Conservation (phyloP, 2,797 vertebrate species). For the Myioborus melanocephalus region DNA sequence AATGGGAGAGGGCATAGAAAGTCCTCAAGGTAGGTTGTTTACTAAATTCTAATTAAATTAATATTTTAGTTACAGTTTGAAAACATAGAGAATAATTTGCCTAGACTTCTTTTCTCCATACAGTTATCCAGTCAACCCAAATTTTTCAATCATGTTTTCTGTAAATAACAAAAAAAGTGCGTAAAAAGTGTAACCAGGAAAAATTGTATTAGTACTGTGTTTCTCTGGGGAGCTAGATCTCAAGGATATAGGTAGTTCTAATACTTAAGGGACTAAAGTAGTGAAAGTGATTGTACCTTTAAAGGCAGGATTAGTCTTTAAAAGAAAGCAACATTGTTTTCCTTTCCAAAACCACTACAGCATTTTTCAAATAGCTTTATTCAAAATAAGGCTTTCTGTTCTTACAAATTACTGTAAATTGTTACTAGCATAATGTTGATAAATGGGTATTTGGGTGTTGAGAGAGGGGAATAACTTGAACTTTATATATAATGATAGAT, state of each 20-base stretch:
- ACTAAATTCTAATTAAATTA: not conserved
- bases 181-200: not conserved
- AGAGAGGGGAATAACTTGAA: not conserved
- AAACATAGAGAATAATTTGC: not conserved
- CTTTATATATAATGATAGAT: not conserved
- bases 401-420: not conserved
- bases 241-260: not conserved
- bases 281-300: not conserved
- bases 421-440: not conserved
- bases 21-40: fast-evolving
- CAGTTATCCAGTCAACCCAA: fast-evolving
- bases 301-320: not conserved
- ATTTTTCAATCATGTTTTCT: not conserved
- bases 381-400: not conserved
- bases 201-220: not conserved
- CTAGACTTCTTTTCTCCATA: not conserved
- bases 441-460: not conserved
- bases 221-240: not conserved
- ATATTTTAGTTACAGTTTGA: not conserved
- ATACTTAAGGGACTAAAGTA: not conserved
- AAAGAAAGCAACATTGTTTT: not conserved
- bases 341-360: not conserved
- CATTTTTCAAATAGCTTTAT: not conserved
- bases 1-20: not conserved
- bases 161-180: not conserved